phyloP scores from a whole-genome alignment of 2,113 vertebrate species.

The Gila orcuttii region DNA sequence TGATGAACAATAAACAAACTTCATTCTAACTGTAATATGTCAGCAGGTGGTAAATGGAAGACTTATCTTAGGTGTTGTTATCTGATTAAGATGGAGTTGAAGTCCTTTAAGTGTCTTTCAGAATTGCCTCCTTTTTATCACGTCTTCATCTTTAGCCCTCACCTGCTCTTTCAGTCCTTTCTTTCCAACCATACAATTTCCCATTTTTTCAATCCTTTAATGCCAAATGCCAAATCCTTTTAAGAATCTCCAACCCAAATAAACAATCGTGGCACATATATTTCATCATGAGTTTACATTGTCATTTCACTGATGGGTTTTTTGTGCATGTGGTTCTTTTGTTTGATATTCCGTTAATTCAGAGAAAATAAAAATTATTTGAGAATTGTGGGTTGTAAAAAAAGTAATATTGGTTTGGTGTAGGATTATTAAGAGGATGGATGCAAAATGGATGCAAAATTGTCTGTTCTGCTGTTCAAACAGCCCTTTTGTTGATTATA shows the following conservation, averaged over 20 bases:
- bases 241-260: background rate
- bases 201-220: background rate
- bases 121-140: background rate
- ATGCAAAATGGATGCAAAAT: background rate
- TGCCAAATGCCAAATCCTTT: background rate
- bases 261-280: too few relatives aligned
- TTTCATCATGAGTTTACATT: too few relatives aligned
- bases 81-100: slow-evolving; percentile 19
- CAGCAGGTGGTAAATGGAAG: background rate
- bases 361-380: too few relatives aligned
- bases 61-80: background rate
- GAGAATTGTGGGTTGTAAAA: too few relatives aligned
- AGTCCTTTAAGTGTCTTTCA: background rate
- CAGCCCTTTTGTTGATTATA: background rate
- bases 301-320: too few relatives aligned
- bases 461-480: background rate
- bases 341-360: too few relatives aligned
- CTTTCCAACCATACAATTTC: background rate
- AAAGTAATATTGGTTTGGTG: background rate
- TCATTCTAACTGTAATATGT: slow-evolving; percentile 8
- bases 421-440: background rate
- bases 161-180: background rate
- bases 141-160: background rate
- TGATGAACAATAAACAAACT: slow-evolving; percentile 4
- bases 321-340: too few relatives aligned